Percentiles rank a stretch among this genome's conserved stretches.
Evolutionary conservation across 2,113 vertebrate genomes (phyloP).

Genomic region (Brachypteracias leptosomus): DNA sequence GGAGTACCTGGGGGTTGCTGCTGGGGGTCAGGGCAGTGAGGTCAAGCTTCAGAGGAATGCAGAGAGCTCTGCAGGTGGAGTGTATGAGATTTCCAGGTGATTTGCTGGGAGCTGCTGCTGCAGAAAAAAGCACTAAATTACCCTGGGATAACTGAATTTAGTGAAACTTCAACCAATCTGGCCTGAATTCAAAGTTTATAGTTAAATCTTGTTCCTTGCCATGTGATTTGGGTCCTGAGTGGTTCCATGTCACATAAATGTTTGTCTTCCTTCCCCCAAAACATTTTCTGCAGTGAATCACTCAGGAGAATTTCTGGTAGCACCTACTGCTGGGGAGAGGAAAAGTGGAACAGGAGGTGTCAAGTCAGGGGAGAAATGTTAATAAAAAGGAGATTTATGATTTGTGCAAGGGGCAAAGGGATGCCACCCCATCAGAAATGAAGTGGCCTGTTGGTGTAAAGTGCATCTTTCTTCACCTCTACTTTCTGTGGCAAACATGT

Average conservation of each 20-base stretch:
- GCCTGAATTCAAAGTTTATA: neutral
- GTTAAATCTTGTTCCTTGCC: neutral
- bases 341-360: neutral
- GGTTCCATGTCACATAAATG: rapidly evolving
- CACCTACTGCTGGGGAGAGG: neutral
- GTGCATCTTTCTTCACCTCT: neutral
- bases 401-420: neutral
- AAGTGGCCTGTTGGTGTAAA: neutral
- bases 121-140: neutral
- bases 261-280: neutral
- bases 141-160: neutral
- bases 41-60: neutral
- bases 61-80: neutral
- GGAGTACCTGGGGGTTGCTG: neutral
- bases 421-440: neutral
- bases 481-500: neutral
- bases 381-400: neutral
- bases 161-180: neutral
- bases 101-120: neutral
- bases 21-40: neutral
- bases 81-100: neutral
- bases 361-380: neutral
- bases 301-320: neutral
- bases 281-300: neutral
- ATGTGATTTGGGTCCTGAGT: neutral